phyloP scores from a whole-genome alignment of 2,888 invertebrate species.

The Notodonta ziczac region DNA sequence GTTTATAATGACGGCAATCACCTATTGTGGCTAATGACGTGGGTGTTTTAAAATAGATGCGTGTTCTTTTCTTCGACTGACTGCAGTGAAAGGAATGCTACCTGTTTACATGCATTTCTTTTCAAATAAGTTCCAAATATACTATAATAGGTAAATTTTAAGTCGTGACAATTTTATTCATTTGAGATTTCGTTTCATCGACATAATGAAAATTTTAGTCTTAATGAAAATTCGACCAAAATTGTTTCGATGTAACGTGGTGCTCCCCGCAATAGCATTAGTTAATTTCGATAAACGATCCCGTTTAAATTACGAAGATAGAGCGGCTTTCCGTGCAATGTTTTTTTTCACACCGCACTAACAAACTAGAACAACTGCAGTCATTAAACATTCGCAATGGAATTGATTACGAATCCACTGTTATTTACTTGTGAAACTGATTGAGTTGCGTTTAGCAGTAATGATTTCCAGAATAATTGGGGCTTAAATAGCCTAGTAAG shows the following conservation, averaged over 20 bases:
- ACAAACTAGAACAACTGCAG: slow-evolving; percentile 32
- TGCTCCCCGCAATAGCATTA: too few species aligned
- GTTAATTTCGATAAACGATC: background rate
- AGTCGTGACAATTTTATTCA: too few species aligned
- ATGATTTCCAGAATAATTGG: too few species aligned
- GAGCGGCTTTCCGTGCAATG: slow-evolving; percentile 26
- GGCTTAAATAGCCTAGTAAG: too few species aligned
- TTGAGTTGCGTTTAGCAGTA: slow-evolving; percentile 7
- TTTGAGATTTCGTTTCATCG: too few species aligned
- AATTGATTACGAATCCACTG: slow-evolving; percentile 35
- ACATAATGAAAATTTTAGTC: too few species aligned
- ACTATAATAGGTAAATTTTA: too few species aligned
- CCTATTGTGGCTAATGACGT: slow-evolving; percentile 20
- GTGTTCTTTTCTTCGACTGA: background rate
- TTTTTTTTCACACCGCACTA: slow-evolving; percentile 29
- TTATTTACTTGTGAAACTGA: slow-evolving; percentile 24
- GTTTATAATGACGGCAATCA: slow-evolving; percentile 34
- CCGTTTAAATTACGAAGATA: slow-evolving; percentile 45
- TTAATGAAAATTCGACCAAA: too few species aligned
- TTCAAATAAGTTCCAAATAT: too few species aligned
- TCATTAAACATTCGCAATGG: slow-evolving; percentile 31
- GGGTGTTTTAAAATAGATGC: slow-evolving; percentile 17
- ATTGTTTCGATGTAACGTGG: too few species aligned
- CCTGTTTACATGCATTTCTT: background rate
- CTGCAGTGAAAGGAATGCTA: background rate